These are phyloP conservation scores for Eupithecia vulgata DNA, from an alignment of 2,888 invertebrate genomes.

Conservation along the genomic window DNA sequence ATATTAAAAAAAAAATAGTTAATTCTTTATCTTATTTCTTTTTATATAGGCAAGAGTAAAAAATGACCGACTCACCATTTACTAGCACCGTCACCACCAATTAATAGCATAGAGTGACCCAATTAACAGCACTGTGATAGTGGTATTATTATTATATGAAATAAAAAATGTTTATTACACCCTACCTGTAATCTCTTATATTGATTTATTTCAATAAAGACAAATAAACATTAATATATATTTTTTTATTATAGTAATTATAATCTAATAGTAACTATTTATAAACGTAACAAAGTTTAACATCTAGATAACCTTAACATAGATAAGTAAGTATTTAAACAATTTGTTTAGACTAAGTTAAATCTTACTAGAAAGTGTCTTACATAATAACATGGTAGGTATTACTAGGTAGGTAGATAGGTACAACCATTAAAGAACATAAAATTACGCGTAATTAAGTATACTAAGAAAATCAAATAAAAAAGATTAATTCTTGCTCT, in stretches of 20 bases:
- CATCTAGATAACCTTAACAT: no score
- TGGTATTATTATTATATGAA: slow-evolving; percentile 8
- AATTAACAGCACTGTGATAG: slow-evolving; percentile 26
- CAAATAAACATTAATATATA: neutral
- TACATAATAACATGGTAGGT: no score
- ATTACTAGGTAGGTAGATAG: no score
- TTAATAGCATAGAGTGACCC: slow-evolving; percentile 7
- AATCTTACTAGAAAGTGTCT: no score
- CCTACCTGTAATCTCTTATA: neutral
- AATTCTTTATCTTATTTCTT: slow-evolving; percentile 20
- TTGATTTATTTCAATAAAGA: neutral
- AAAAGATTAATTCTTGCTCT: slow-evolving; percentile 10
- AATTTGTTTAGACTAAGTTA: no score
- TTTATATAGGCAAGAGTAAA: slow-evolving; percentile 23
- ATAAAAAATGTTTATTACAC: slow-evolving; percentile 13
- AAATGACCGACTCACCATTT: slow-evolving; percentile 14
- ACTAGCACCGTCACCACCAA: slow-evolving; percentile 13
- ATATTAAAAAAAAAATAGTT: slow-evolving; percentile 24
- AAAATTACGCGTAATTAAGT: no score
- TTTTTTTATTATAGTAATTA: neutral
- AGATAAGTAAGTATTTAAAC: no score
- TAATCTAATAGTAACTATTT: neutral
- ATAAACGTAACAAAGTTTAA: neutral
- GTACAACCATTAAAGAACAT: no score
- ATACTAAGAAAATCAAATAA: neutral